A percentile compares a stretch with the other conserved stretches of the same genome.
Conservation (phyloP, 2,888 invertebrate species). For the Flexamia atlantica region DNA sequence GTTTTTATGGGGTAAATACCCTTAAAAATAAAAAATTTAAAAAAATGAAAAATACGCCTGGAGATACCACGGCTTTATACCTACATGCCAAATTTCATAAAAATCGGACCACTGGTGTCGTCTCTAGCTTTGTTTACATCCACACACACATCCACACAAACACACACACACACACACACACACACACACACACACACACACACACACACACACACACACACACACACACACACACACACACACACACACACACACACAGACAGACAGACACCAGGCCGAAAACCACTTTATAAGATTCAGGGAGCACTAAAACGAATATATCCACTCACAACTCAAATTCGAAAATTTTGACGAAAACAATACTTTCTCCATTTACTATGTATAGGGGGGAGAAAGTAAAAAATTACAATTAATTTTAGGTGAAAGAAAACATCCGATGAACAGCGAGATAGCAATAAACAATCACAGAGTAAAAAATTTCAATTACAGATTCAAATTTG, state of each 20-base stretch:
- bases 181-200: slow-evolving; percentile 40
- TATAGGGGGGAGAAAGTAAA: background rate
- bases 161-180: slow-evolving; percentile 37
- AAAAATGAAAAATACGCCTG: too few relatives aligned
- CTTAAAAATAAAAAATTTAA: too few relatives aligned
- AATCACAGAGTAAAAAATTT: too few relatives aligned
- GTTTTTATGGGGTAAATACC: too few relatives aligned
- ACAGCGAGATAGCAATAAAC: too few relatives aligned
- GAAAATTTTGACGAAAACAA: slow-evolving; percentile 9
- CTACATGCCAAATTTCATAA: slow-evolving; percentile 6
- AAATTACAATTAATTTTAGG: background rate
- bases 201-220: slow-evolving; percentile 40
- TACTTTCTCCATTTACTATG: slow-evolving; percentile 5
- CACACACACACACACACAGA: slow-evolving; percentile 22
- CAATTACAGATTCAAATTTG: too few relatives aligned
- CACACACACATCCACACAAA: slow-evolving; percentile 4
- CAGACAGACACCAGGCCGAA: background rate
- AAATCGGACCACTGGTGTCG: background rate
- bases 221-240: slow-evolving; percentile 40
- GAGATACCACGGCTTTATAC: background rate
- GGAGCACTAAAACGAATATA: background rate
- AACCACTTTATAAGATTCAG: background rate
- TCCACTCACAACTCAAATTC: background rate
- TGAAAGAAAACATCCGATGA: too few relatives aligned
- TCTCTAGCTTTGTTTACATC: background rate